Base-by-base conservation (phyloP, 2,888 invertebrate species). In the Drosophila neotestacea region DNA sequence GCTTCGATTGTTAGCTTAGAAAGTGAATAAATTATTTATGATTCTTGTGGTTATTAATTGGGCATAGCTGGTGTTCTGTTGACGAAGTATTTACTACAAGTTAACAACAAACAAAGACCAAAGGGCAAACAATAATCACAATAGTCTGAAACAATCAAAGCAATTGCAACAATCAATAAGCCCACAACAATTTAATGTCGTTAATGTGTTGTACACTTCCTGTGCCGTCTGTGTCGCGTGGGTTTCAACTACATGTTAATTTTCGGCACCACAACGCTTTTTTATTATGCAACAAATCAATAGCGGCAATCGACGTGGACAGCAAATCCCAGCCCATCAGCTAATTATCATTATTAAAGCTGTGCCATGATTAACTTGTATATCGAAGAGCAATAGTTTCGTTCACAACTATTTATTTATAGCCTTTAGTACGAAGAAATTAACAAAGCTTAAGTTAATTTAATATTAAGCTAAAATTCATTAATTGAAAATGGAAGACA, bases 201-300 rank as follows among this genome's bases (percentile, higher is more conserved):
- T 83, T 86, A 88, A 73, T 84, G 75, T 61, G 54, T 63, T 61
- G 56, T 62, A 50, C 41, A 69, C 62, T 79, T 85, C 74, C 77
- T 59, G 68, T 51, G 48, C 16, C 47, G 9, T 32, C 30, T 39
- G 16, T 44, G 55, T 44, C 41, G 30, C 22, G 30, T 34, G 41
- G 54, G 48, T 22, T 58, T 27, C 58, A 62, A 79, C 59, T 61
- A 79, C 76, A 88, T 86, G 76, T 76, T 86, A 86, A 88, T 88
- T 84, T 78, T 62, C 70, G 65, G 58, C 65, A 54, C 67, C 64
- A 42, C 68, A 71, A 68, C 63, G 70, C 80, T 76, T 83, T 69
- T 86, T 84, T 83, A 78, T 80, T 80, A 65, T 67, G 71, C 68
- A 81, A 70, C 42, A 70, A 83, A 73, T 83, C 80, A 73, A 75